A percentile compares a stretch with the other conserved stretches of the same genome.
Evolutionary conservation across 2,888 invertebrate genomes (phyloP).

Genomic region (Chalcosyrphus nemorum): DNA sequence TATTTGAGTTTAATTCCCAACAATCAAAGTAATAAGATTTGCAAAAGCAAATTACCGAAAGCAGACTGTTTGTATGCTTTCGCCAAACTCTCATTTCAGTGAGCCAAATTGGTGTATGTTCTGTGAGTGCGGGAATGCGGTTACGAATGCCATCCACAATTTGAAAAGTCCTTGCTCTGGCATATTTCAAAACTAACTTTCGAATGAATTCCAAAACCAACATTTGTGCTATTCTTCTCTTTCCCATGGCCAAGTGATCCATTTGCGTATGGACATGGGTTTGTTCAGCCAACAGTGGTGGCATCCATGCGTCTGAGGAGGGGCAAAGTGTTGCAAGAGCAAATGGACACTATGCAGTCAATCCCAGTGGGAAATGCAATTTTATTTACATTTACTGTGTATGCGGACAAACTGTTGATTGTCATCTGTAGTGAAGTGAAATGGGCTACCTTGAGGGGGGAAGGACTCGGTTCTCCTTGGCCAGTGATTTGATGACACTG

Average conservation of each 20-base stretch:
- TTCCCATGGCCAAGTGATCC: neutral
- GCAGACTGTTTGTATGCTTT: neutral
- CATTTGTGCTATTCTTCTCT: constrained; percentile 29
- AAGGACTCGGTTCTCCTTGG: neutral
- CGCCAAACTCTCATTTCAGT: constrained; percentile 9
- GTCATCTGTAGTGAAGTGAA: neutral
- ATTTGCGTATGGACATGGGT: neutral
- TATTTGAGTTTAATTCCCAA: constrained; percentile 17
- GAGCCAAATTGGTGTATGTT: neutral
- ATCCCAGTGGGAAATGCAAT: constrained; percentile 11
- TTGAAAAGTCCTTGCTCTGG: neutral
- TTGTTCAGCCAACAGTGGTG: neutral
- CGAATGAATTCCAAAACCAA: constrained; percentile 29
- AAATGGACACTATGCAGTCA: neutral
- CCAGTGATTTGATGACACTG: constrained; percentile 19
- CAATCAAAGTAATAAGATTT: neutral
- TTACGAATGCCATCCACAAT: neutral
- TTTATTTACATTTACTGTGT: constrained; percentile 34
- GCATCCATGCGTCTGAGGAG: too few relatives aligned
- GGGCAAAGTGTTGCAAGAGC: too few relatives aligned
- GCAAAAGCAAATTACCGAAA: neutral
- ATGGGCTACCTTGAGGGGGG: neutral
- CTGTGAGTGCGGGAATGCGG: neutral
- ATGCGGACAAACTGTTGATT: constrained; percentile 29
- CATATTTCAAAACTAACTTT: constrained; percentile 28